Evolutionary conservation across 2,113 vertebrate genomes (phyloP), one percentile per base, ranked within the genome.

Genomic region (Pomatostomus ruficeps): DNA sequence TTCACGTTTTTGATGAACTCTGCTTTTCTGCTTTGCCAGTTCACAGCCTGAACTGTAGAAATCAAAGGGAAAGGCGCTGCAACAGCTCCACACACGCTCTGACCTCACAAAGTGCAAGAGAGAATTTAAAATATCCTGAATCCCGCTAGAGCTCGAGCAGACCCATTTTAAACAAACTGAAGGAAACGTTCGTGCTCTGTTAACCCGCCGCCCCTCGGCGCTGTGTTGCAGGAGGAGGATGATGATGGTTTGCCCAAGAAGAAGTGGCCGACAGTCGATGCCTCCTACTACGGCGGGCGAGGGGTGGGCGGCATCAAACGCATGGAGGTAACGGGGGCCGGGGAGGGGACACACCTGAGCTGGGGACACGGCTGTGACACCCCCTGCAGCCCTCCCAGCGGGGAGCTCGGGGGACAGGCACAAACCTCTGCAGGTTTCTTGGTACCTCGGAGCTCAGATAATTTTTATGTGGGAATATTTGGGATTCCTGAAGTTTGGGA

Each of bases 291-390:
- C 1, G 99, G 99, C 13, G 99, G 99, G 15, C 97, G 99, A 94
- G 99, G 99, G 12, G 99, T 99, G 33, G 99, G 99, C 0, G 99
- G 99, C 73, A 99, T 99, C 93, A 99, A 99, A 96, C 97, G 99
- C 76, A 99, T 99, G 99, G 99, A 99, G 99, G 99, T 99, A 75
- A 98, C 67, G 61, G 42, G 9, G 40, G 6, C 14, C 17, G 8
- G 45, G 46, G 40, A 7, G 11, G 21, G 17, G 8, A 24, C 21
- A 20, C n/a, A 14, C 4, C 26, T 61, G n/a, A 13, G 4, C 26
- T 51, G 25, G 18, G 45, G n/a, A 6, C 14, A 42, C 45, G 63
- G 35, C 14, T 85, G 49, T 6, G 26, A 29, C 28, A 33, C 7
- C 7, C 7, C 33, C 17, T 48, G 68, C 24, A 36, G 5, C 12